Conservation (phyloP, 2,113 vertebrate genomes). For the Motacilla tschutschensis region DNA sequence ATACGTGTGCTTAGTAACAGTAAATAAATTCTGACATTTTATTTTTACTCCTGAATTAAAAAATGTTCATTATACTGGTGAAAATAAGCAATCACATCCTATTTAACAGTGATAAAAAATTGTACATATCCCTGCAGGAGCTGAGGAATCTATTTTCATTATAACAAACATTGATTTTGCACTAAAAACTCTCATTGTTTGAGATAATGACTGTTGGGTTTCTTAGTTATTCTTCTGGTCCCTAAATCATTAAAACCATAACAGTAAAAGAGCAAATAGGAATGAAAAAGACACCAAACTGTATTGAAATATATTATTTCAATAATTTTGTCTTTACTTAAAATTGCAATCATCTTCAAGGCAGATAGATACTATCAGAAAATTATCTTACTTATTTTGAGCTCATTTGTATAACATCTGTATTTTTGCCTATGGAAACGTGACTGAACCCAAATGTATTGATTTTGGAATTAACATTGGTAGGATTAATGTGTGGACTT, state of each 20-base stretch:
- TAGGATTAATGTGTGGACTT: background rate
- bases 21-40: slow-evolving; percentile 72
- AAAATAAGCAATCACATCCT: slow-evolving; percentile 70
- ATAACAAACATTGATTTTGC: slow-evolving; percentile 82
- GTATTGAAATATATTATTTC: background rate
- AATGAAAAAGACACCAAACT: slow-evolving; percentile 4
- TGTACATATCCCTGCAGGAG: slow-evolving; percentile 71
- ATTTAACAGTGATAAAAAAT: slow-evolving; percentile 70
- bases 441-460: background rate
- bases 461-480: background rate
- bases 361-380: background rate
- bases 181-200: slow-evolving; percentile 83
- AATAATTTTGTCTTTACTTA: background rate
- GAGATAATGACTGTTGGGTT: slow-evolving; percentile 77
- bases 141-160: slow-evolving; percentile 80
- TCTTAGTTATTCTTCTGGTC: slow-evolving; percentile 77
- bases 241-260: slow-evolving; percentile 76
- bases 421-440: background rate
- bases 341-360: background rate
- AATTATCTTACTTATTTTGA: background rate
- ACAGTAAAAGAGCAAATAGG: slow-evolving; percentile 54
- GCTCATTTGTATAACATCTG: background rate
- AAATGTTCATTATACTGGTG: slow-evolving; percentile 55
- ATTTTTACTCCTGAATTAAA: slow-evolving; percentile 71
- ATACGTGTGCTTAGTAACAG: slow-evolving; percentile 53